Percentiles rank a stretch among this genome's conserved stretches.
Evolutionary conservation across 2,113 vertebrate species (phyloP).

Genomic region (Ibidorhyncha struthersii): DNA sequence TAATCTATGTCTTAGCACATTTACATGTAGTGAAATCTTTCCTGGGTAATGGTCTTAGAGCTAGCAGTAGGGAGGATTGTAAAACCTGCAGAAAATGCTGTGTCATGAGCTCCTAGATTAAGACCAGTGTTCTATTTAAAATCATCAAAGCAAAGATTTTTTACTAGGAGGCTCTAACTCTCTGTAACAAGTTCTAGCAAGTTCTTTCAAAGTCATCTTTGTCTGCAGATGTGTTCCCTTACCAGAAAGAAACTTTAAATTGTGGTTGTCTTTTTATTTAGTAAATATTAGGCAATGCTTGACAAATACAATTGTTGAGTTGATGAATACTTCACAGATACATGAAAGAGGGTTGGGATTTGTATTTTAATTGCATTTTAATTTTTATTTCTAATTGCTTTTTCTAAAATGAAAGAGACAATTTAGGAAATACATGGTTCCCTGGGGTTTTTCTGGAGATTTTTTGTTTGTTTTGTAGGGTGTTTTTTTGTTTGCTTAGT

Average conservation of each 20-base stretch:
- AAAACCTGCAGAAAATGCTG: not conserved
- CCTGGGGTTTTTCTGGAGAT: not conserved
- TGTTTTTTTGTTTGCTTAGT: not conserved
- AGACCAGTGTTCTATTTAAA: not conserved
- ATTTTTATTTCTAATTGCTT: not conserved
- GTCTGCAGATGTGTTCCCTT: not conserved
- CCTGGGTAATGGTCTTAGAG: not conserved
- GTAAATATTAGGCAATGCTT: not conserved
- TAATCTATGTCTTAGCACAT: constrained; percentile 21
- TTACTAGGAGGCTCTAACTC: not conserved
- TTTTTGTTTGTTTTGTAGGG: not conserved
- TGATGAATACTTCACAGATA: not conserved
- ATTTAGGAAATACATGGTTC: not conserved
- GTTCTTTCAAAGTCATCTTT: not conserved
- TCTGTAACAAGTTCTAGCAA: not conserved
- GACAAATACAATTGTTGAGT: not conserved
- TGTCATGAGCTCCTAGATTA: not conserved
- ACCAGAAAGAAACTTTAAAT: not conserved
- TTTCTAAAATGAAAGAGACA: not conserved
- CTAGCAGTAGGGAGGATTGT: not conserved
- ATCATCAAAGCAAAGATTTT: not conserved
- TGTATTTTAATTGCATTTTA: constrained; percentile 1
- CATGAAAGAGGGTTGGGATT: not conserved
- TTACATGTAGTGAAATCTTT: not conserved
- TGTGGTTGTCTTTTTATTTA: not conserved